A percentile compares a stretch with the other conserved stretches of the same genome.
Evolutionary conservation across 2,888 invertebrate species (phyloP).

Genomic region (Drosophila limbata): DNA sequence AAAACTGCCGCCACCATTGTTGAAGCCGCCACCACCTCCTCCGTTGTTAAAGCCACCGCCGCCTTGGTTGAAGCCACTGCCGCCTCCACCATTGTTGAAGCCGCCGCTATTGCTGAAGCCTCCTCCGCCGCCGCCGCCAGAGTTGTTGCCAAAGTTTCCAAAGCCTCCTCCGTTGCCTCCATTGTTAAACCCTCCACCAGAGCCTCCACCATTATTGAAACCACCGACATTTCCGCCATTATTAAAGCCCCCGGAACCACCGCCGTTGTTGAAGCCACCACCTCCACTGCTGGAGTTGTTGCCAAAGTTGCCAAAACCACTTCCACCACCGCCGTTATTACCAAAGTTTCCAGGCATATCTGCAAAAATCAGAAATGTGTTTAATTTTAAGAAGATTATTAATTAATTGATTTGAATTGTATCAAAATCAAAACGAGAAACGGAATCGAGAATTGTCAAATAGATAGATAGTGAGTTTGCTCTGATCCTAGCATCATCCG

Average conservation of each 20-base stretch:
- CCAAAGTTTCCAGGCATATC: conserved; percentile 51
- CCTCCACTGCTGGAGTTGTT: conserved; percentile 58
- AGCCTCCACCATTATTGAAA: conserved; percentile 47
- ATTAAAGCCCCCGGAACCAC: conserved; percentile 51
- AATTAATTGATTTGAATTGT: background rate
- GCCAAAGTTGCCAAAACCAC: conserved; percentile 10
- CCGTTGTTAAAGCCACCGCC: conserved; percentile 55
- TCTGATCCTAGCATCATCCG: conserved; percentile 11
- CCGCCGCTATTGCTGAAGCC: conserved; percentile 47
- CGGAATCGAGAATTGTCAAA: conserved; percentile 7
- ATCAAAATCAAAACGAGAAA: conserved; percentile 3
- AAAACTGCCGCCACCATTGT: conserved; percentile 54
- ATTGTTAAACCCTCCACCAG: conserved; percentile 63
- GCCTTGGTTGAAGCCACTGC: conserved; percentile 62
- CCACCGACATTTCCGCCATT: conserved; percentile 50
- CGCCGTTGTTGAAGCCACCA: conserved; percentile 60
- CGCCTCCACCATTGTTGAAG: conserved; percentile 60
- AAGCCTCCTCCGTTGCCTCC: conserved; percentile 63
- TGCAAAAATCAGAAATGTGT: conserved; percentile 13
- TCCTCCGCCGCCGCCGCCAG: conserved; percentile 34
- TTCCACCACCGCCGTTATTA: conserved; percentile 67
- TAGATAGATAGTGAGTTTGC: conserved; percentile 1
- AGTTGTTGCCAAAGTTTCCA: conserved; percentile 56
- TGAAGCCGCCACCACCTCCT: conserved; percentile 82
- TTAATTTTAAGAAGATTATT: background rate